Evolutionary conservation across 2,113 vertebrate genomes (phyloP).

Genomic region (Chloebia gouldiae): DNA sequence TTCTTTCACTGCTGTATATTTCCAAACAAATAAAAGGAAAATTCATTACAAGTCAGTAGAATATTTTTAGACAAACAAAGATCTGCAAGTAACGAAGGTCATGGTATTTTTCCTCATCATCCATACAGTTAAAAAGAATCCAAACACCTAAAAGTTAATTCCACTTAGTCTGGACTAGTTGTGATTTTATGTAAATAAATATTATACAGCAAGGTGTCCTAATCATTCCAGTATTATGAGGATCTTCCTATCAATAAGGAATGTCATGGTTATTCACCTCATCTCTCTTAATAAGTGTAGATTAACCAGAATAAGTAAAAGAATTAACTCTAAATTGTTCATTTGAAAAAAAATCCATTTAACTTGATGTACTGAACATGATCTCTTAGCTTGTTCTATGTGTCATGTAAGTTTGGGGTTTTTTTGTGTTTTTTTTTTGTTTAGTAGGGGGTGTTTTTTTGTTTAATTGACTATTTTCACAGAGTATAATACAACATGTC

Average conservation of each 20-base stretch:
- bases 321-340: background rate
- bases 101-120: background rate
- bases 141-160: background rate
- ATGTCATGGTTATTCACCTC: background rate
- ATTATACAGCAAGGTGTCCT: background rate
- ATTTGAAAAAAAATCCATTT: background rate
- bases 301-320: background rate
- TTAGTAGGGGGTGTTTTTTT: accelerated
- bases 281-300: background rate
- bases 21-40: background rate
- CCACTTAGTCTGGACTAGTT: background rate
- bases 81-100: background rate
- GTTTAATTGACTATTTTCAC: background rate
- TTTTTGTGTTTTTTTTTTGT: background rate
- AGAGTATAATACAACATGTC: background rate
- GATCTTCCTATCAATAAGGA: background rate
- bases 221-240: background rate
- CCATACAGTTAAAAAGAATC: background rate
- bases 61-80: background rate
- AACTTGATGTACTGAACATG: background rate
- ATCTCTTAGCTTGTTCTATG: background rate
- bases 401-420: background rate
- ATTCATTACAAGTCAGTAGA: background rate
- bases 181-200: background rate
- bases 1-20: background rate